These are phyloP conservation scores for Xyliphius kryptos DNA, from an alignment of 2,113 vertebrate genomes.

Conservation along the genomic window DNA sequence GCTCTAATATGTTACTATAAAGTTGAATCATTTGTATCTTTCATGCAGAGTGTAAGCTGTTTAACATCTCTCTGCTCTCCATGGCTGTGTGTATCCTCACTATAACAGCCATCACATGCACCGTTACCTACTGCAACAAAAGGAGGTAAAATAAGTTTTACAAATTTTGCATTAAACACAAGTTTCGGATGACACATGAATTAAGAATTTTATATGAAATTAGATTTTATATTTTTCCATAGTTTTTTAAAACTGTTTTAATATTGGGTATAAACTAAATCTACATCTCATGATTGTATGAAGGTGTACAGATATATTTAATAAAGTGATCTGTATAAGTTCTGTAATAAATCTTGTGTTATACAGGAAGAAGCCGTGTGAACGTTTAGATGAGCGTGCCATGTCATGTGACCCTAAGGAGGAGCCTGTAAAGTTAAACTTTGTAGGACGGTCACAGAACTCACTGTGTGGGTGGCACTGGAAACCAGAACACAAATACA, in stretches of 20 bases:
- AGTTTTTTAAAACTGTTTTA: too few relatives aligned
- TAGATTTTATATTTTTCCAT: too few relatives aligned
- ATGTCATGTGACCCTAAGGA: slow-evolving; percentile 35
- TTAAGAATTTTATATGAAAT: too few relatives aligned
- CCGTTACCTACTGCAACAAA: slow-evolving; percentile 52
- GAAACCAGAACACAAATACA: slow-evolving; percentile 47
- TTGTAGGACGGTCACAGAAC: slow-evolving; percentile 53
- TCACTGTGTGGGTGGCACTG: slow-evolving; percentile 50
- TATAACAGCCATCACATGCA: slow-evolving; percentile 50
- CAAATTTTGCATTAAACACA: too few relatives aligned
- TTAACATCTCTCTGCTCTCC: slow-evolving; percentile 51
- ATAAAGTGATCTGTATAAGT: too few relatives aligned
- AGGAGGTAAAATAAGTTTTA: slow-evolving; percentile 48
- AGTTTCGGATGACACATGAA: too few relatives aligned
- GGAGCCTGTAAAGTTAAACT: slow-evolving; percentile 46
- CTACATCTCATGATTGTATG: too few relatives aligned
- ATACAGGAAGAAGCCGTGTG: slow-evolving; percentile 53
- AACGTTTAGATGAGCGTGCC: slow-evolving; percentile 53
- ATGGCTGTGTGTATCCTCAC: slow-evolving; percentile 55
- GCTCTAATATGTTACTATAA: too few relatives aligned
- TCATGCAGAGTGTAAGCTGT: slow-evolving; percentile 53
- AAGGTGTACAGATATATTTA: too few relatives aligned
- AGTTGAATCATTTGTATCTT: background rate
- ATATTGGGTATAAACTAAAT: too few relatives aligned
- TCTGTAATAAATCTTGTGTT: background rate